Evolutionary conservation across 2,888 invertebrate species (phyloP).

Genomic region (Noctua fimbriata): DNA sequence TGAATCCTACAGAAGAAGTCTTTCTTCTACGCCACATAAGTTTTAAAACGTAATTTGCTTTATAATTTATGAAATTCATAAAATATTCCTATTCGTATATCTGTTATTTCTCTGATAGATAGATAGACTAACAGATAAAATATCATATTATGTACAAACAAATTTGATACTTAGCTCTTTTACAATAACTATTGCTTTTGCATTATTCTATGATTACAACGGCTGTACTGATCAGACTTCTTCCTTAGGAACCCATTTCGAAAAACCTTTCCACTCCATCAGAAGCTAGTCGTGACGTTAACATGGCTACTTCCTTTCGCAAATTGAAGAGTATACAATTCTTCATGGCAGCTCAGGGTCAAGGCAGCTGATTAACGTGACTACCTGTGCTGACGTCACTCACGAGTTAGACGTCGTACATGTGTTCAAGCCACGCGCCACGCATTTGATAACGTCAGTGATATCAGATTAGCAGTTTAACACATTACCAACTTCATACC

Average conservation of each 20-base stretch:
- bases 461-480: constrained; percentile 30
- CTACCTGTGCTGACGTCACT: constrained; percentile 54
- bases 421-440: constrained; percentile 36
- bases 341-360: constrained; percentile 54
- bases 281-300: constrained; percentile 19
- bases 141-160: neutral
- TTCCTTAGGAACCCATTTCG: neutral
- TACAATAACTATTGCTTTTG: neutral
- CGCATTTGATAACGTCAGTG: constrained; percentile 45
- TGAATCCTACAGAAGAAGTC: neutral
- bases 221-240: neutral
- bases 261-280: constrained; percentile 4
- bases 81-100: neutral
- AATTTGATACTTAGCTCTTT: neutral
- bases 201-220: neutral
- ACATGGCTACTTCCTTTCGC: constrained; percentile 26
- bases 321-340: constrained; percentile 38
- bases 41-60: neutral
- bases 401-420: constrained; percentile 51
- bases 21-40: neutral
- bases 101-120: neutral
- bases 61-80: neutral
- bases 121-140: neutral
- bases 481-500: constrained; percentile 3
- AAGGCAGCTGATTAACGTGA: constrained; percentile 57